These are phyloP conservation scores for Drosophila asahinai DNA, from an alignment of 1,140 invertebrate genomes.

Conservation along the genomic window DNA sequence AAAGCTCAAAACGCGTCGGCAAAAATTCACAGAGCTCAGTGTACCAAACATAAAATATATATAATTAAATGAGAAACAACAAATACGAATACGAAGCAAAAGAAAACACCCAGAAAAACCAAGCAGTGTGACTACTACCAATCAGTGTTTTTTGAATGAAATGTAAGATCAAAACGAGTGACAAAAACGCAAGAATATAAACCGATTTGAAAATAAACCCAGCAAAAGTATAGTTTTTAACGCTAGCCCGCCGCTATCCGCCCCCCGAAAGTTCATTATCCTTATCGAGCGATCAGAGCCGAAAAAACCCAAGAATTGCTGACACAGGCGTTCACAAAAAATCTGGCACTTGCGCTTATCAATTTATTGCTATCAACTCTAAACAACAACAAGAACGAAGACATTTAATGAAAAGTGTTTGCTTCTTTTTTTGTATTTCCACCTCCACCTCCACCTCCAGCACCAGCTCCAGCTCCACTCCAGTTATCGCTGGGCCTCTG, in stretches of 20 bases:
- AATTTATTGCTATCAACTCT: constrained; percentile 79
- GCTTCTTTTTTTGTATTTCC: constrained; percentile 31
- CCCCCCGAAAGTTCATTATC: constrained; percentile 40
- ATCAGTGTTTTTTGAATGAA: constrained; percentile 36
- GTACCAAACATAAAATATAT: constrained; percentile 6
- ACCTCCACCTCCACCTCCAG: neutral
- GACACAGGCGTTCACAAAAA: constrained; percentile 55
- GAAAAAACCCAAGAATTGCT: constrained; percentile 25
- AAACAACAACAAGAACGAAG: constrained; percentile 34
- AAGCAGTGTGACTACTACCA: constrained; percentile 15
- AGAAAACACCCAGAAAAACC: constrained; percentile 29
- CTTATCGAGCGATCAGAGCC: constrained; percentile 44
- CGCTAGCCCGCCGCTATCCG: constrained; percentile 19
- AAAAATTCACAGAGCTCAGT: constrained; percentile 47
- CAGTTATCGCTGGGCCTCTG: constrained; percentile 60
- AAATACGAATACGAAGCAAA: constrained; percentile 1
- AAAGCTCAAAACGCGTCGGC: constrained; percentile 68
- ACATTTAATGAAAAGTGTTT: constrained; percentile 81
- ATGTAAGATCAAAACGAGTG: constrained; percentile 27
- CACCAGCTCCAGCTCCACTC: constrained; percentile 15
- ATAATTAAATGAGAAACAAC: constrained; percentile 12
- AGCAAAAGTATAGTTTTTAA: constrained; percentile 5
- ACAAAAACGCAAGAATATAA: constrained; percentile 32
- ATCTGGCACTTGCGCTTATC: constrained; percentile 77
- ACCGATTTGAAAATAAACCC: constrained; percentile 9